phyloP scores from a whole-genome alignment of 2,113 vertebrate species.

The Fregetta grallaria region DNA sequence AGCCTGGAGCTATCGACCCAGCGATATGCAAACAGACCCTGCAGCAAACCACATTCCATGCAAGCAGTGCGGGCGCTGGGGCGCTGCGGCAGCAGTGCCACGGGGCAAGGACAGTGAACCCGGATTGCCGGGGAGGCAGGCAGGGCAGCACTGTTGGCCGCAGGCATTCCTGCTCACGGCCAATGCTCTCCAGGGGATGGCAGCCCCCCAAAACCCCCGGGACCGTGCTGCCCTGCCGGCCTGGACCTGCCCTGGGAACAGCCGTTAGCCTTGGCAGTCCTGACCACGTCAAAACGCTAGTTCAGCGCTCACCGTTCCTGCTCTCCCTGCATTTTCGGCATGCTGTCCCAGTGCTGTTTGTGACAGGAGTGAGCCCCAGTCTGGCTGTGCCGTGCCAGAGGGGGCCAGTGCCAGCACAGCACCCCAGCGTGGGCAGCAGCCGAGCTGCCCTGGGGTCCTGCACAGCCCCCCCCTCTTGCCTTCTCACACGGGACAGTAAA shows the following conservation, averaged over 20 bases:
- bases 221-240: not conserved
- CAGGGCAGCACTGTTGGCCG: not conserved
- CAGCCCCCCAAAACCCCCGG: not conserved
- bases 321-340: not conserved
- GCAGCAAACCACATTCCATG: not conserved
- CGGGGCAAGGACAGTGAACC: not conserved
- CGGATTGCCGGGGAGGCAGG: fast-evolving
- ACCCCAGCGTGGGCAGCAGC: not conserved
- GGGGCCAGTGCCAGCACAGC: not conserved
- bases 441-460: not conserved
- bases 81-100: not conserved
- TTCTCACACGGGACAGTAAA: not conserved
- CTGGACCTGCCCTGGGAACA: not conserved
- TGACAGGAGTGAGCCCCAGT: not conserved
- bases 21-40: not conserved
- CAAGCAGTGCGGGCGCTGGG: fast-evolving
- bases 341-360: fast-evolving
- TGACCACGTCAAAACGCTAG: not conserved
- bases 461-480: not conserved
- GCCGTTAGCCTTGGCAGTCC: not conserved
- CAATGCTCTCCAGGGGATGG: too few relatives aligned
- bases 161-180: not conserved
- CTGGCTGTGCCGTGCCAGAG: not conserved
- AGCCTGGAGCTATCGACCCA: not conserved
- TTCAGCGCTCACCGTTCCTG: too few relatives aligned